phyloP scores from a whole-genome alignment of 1,140 invertebrate species.

The Eriosoma lanigerum region DNA sequence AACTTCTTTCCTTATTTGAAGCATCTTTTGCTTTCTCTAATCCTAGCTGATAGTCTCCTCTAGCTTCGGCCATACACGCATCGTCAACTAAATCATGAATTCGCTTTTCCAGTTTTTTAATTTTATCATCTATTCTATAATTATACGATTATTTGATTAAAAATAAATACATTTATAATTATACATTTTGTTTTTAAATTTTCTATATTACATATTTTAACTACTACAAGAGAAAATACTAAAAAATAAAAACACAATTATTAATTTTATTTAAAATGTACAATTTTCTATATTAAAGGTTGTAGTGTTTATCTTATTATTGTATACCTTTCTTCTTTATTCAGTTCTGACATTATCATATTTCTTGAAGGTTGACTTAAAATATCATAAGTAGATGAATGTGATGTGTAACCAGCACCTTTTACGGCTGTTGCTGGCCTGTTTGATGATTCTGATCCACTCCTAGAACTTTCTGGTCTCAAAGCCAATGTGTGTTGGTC shows the following conservation, averaged over 20 bases:
- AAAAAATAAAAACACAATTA: too few relatives aligned
- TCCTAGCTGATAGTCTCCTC: conserved; percentile 68
- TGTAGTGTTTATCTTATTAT: conserved; percentile 58
- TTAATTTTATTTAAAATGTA: too few relatives aligned
- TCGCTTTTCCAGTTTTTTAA: conserved; percentile 76
- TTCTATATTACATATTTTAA: too few relatives aligned
- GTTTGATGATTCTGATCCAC: conserved; percentile 57
- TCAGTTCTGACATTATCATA: conserved; percentile 55
- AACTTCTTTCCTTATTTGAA: conserved; percentile 82
- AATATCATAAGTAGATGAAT: conserved; percentile 70
- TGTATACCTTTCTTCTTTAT: conserved; percentile 71
- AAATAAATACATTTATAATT: conserved; percentile 58
- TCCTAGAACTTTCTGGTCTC: conserved; percentile 38
- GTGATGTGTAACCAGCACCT: conserved; percentile 89
- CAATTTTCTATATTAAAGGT: too few relatives aligned
- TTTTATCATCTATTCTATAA: conserved; percentile 79
- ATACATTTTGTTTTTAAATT: conserved; percentile 55
- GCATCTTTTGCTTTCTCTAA: conserved; percentile 95
- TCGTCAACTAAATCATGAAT: conserved; percentile 84
- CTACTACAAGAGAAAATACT: too few relatives aligned
- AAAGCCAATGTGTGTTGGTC: conserved; percentile 27
- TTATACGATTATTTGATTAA: conserved; percentile 56
- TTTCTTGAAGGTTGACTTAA: conserved; percentile 72
- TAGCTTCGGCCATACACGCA: conserved; percentile 66
- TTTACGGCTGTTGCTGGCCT: conserved; percentile 94